Conservation (phyloP, 1,140 invertebrate genomes). For the Diuraphis noxia region DNA sequence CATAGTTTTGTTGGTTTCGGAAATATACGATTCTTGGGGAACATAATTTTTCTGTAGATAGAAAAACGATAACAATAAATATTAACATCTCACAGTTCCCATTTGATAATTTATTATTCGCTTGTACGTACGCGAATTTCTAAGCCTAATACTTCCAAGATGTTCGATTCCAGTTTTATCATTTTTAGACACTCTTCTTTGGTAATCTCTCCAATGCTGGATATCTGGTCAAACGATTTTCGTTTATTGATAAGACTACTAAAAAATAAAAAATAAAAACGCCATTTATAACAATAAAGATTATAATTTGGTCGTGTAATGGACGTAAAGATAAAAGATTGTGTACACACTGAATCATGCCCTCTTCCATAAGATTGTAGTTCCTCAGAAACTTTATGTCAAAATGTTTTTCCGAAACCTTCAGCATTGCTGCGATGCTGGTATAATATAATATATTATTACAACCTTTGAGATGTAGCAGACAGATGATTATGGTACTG, state of each 20-base stretch:
- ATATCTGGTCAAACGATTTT: not conserved
- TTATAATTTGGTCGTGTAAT: not conserved
- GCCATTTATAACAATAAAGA: too few relatives aligned
- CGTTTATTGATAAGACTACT: not conserved
- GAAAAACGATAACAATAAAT: not conserved
- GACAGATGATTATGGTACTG: too few relatives aligned
- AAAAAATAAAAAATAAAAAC: not conserved
- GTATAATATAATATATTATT: not conserved
- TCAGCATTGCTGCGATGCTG: not conserved
- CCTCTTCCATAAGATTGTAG: not conserved
- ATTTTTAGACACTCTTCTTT: not conserved
- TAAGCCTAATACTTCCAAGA: accelerated
- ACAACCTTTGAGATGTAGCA: not conserved
- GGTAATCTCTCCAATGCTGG: not conserved
- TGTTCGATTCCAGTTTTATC: not conserved
- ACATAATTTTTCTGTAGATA: not conserved
- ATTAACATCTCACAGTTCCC: not conserved
- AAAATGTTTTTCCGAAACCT: accelerated
- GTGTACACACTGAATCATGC: not conserved
- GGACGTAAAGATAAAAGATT: not conserved
- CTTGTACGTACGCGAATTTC: not conserved
- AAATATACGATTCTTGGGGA: accelerated
- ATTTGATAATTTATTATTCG: not conserved
- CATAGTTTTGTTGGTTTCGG: accelerated
- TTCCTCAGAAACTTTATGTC: not conserved